Conservation (phyloP, 64 coral and sea anemone species). For the Stichodactyla mertensii region DNA sequence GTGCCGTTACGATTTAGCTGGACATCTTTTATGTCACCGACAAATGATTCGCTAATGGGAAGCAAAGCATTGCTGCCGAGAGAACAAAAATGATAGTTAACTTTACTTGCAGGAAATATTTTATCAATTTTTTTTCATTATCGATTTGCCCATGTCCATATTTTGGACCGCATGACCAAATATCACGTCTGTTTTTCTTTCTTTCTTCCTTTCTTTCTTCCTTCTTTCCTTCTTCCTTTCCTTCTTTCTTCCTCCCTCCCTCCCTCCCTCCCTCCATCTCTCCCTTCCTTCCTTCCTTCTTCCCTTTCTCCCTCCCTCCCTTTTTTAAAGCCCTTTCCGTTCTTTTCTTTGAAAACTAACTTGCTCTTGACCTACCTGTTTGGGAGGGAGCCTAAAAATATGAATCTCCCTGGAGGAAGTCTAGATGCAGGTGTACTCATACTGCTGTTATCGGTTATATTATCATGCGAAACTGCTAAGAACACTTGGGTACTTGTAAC, state of each 20-base stretch:
- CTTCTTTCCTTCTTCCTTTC: too few relatives aligned
- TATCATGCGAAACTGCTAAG: slow-evolving; percentile 32
- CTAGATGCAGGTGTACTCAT: slow-evolving; percentile 24
- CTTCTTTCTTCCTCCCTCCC: too few relatives aligned
- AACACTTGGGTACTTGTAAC: slow-evolving; percentile 29
- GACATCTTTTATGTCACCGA: slow-evolving; percentile 71
- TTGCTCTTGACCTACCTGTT: slow-evolving; percentile 32
- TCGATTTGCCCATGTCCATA: too few relatives aligned
- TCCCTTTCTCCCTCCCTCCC: too few relatives aligned
- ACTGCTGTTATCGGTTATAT: slow-evolving; percentile 33
- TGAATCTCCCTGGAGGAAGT: neutral
- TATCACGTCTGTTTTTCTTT: too few relatives aligned
- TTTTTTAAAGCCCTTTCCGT: neutral
- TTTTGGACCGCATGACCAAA: too few relatives aligned
- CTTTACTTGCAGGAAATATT: neutral
- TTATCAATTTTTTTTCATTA: too few relatives aligned
- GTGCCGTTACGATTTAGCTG: slow-evolving; percentile 25
- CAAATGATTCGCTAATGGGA: slow-evolving; percentile 38
- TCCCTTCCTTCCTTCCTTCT: too few relatives aligned
- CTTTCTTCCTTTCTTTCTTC: too few relatives aligned
- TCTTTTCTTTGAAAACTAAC: neutral
- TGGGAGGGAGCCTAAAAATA: slow-evolving; percentile 54
- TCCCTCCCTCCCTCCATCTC: too few relatives aligned
- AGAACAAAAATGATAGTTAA: neutral
- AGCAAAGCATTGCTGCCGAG: slow-evolving; percentile 16